Evolutionary conservation across 2,797 vertebrate species (phyloP), one percentile per base, ranked within the genome.

Genomic region (Amniataba percoides): DNA sequence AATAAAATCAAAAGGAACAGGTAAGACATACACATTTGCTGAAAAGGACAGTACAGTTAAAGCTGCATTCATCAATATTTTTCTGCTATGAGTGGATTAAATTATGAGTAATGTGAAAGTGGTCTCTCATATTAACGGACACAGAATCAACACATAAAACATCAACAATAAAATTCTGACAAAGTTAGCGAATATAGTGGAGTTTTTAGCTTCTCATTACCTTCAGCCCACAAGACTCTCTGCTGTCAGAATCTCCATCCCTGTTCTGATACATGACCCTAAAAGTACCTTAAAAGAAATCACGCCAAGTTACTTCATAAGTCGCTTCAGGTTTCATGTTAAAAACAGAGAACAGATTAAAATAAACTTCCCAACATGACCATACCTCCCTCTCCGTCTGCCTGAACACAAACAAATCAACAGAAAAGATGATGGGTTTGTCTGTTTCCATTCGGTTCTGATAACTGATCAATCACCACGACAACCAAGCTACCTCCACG

Each of bases 241-340:
- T 63, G 51, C 65, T 55, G 49, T 76, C 62, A 57, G 51, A 31
- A 48, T 56, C 65, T 57, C 25, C 62, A 59, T 66, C 55, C 53
- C 63, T 70, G 27, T 14, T 61, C 55, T 40, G 39, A 51, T 55
- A 53, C 83, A 85, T 89, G 19, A 73, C 1, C 53, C 11, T n/a
- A 15, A 16, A 36, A 39, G 2, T 2, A 27, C 55, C 52, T 69
- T 5, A 19, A 75, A 60, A 23, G 15, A 39, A 23, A 34, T 3
- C 0, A n/a, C 34, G 5, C 39, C 31, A 13, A 36, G 13, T 2
- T 1, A 5, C 27, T 36, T 36, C 13, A 52, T 13, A 3, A 49
- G 34, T 65, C 49, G 49, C 16, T 56, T 21, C 8, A 31, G 19
- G 14, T n/a, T n/a, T n/a, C 5, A 21, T 21, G 4, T 42, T 18